Conservation (phyloP, 2,113 vertebrate species). For the Choloepus hoffmanni region DNA sequence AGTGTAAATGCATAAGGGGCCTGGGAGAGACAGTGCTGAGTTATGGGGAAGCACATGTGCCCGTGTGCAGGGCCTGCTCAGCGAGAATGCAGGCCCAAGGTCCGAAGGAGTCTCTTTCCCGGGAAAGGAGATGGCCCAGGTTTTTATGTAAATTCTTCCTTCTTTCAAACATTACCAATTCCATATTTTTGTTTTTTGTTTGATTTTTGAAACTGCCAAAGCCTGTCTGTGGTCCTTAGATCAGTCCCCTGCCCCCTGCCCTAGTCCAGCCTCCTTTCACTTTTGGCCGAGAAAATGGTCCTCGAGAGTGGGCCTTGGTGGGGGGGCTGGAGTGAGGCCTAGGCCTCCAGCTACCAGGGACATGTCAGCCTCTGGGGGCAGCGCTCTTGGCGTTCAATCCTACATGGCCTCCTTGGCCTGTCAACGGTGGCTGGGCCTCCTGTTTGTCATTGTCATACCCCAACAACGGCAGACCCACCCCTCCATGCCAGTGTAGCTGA, state of each 20-base stretch:
- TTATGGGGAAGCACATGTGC: neutral
- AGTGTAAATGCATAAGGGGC: accelerated
- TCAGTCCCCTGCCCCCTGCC: neutral
- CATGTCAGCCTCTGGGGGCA: too few species aligned
- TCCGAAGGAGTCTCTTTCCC: neutral
- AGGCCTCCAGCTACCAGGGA: neutral
- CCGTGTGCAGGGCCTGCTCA: neutral
- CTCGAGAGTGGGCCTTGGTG: accelerated
- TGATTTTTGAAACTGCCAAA: neutral
- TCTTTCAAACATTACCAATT: neutral
- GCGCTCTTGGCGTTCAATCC: neutral
- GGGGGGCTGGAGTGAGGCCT: neutral
- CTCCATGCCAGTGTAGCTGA: neutral
- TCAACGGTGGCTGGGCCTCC: neutral
- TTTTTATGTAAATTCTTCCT: neutral
- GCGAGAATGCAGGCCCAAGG: accelerated
- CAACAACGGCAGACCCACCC: neutral
- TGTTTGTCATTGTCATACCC: neutral
- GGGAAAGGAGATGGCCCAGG: neutral
- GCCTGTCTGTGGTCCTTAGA: neutral
- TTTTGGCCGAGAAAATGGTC: neutral
- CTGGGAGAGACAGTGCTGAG: neutral
- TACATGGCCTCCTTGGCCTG: neutral
- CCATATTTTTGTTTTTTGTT: neutral
- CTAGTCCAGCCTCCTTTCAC: neutral